phyloP scores from a whole-genome alignment of 2,888 invertebrate genomes.

The Polyploca ridens region DNA sequence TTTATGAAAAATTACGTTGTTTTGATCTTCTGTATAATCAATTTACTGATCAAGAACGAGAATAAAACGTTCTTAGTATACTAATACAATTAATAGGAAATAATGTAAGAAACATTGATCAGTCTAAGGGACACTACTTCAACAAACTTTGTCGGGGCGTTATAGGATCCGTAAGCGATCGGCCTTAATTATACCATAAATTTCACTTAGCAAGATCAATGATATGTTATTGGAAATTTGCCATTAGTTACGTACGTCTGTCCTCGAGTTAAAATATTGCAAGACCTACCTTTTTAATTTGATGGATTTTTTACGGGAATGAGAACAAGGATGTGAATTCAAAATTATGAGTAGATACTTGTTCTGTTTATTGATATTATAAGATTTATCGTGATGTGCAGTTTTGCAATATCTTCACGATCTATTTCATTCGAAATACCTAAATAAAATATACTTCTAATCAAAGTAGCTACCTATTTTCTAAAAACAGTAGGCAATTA shows the following conservation, averaged over 20 bases:
- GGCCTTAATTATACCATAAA: constrained; percentile 81
- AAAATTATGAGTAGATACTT: not conserved
- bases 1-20: no score
- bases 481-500: constrained; percentile 70
- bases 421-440: not conserved
- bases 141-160: constrained; percentile 58
- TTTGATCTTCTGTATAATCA: no score
- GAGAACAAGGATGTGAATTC: not conserved
- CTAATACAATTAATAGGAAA: constrained; percentile 30
- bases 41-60: not conserved
- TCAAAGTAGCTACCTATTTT: constrained; percentile 49
- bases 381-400: no score
- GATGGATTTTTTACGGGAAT: not conserved
- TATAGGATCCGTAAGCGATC: constrained; percentile 66
- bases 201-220: constrained; percentile 81
- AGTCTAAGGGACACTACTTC: constrained; percentile 16
- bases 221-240: constrained; percentile 77
- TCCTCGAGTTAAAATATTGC: constrained; percentile 47
- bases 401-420: not conserved
- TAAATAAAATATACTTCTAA: constrained; percentile 44
- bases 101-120: constrained; percentile 7
- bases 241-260: constrained; percentile 60
- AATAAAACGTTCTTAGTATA: constrained; percentile 18
- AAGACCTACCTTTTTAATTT: constrained; percentile 29
- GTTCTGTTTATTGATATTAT: not conserved